Conservation (phyloP, 2,888 invertebrate species). For the Lepidocyrtinus sp. region DNA sequence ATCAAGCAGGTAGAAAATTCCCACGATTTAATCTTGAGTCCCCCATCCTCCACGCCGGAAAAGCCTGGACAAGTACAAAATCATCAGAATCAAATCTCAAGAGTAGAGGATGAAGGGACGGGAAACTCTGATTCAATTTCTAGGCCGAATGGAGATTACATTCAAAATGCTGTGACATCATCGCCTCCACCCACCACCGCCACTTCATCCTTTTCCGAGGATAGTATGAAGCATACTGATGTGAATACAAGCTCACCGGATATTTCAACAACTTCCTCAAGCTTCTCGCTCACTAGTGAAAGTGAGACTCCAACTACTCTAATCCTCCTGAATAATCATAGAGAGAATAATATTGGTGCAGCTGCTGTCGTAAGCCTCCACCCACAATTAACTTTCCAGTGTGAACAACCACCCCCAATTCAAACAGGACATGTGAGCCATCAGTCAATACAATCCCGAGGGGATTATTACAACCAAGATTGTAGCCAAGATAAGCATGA, state of each 20-base stretch:
- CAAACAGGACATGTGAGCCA: constrained; percentile 34
- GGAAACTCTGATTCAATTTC: too few species aligned
- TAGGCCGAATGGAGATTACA: background rate
- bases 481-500: constrained; percentile 30
- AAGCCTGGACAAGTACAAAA: constrained; percentile 14
- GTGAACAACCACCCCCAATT: constrained; percentile 2
- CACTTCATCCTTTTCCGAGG: constrained; percentile 1
- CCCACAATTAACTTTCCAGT: constrained; percentile 38
- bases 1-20: background rate
- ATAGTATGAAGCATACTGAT: background rate
- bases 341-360: background rate
- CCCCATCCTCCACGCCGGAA: background rate
- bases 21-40: background rate
- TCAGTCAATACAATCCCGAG: constrained; percentile 32
- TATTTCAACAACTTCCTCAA: background rate
- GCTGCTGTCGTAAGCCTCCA: constrained; percentile 14
- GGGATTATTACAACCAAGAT: constrained; percentile 29
- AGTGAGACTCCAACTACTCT: constrained; percentile 6
- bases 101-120: background rate
- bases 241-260: constrained; percentile 1
- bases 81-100: background rate
- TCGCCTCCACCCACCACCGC: background rate
- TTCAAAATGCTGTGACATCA: background rate
- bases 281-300: background rate
- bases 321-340: background rate